Base-by-base conservation (phyloP, 2,888 invertebrate genomes). In the Poecilobothrus nobilitatus region DNA sequence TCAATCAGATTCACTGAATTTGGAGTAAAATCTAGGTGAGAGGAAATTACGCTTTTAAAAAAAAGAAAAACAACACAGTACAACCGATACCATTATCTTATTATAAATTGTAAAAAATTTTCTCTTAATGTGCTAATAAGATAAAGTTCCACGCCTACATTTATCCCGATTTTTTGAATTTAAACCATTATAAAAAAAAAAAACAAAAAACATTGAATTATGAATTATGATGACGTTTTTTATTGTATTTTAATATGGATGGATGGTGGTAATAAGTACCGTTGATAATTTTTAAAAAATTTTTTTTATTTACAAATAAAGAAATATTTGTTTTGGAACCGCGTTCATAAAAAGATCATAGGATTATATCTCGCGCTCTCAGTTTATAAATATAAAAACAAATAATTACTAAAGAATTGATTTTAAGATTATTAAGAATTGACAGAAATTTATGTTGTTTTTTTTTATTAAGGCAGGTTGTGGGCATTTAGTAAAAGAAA, bases 81-180 rank as follows among this genome's bases (percentile, higher is more conserved):
- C 1, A 5, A 8, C 41, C 41, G 12, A 15, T 15, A 12, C 15
- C 15, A 41, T 15, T 15, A 41, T 41, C 15, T 3, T 41, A 18
- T 18, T 53, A 53, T 53, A 18, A 53, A 53, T 53, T 53, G 15
- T 53, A 53, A 41, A 41, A 53, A 15, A 6, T 53, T 53, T 53
- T 15, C 53, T 53, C 18, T 53, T 53, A 53, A 53, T 53, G 53
- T 53, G 53, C 53, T 53, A 53, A 53, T 53, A 53, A 53, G 53
- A 53, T 53, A 53, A 27, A 53, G 53, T 53, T 18, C 18, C 53
- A 27, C 53, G 53, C 53, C 53, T 53, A 53, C 53, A 53, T 18
- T 6, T 6, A 53, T 53, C 53, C 15, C 15, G 53, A 15, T 53
- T 18, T 27, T 27, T 27, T 27, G 27, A 27, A 27, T 27, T 27